Percentiles rank a stretch among this genome's conserved stretches.
These are phyloP conservation scores for Scalopus aquaticus DNA, from an alignment of 2,113 vertebrate genomes.

Conservation along the genomic window DNA sequence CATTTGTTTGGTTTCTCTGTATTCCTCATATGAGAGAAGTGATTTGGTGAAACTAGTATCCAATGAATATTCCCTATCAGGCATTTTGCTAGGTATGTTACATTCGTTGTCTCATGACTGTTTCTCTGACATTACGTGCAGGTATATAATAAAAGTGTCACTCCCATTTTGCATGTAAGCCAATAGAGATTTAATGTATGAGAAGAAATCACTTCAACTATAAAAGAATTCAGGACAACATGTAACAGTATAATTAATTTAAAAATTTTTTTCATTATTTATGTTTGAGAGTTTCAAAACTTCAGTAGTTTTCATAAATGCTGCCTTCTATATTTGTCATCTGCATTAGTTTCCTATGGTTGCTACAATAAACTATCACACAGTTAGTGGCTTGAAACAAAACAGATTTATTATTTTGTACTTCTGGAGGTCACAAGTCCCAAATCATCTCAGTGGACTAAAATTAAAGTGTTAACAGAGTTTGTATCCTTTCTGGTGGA, in stretches of 20 bases:
- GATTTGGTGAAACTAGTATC: neutral
- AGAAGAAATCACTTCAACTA: conserved; percentile 37
- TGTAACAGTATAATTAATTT: neutral
- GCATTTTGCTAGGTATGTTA: neutral
- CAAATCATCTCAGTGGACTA: neutral
- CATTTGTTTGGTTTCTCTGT: neutral
- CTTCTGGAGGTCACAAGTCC: neutral
- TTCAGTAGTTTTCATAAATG: neutral
- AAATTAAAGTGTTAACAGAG: neutral
- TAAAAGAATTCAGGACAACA: neutral
- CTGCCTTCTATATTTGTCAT: neutral
- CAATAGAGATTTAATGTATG: neutral
- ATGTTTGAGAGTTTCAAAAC: neutral
- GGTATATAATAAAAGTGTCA: neutral
- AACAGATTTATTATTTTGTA: neutral
- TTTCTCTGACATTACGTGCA: conserved; percentile 22
- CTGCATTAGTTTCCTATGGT: neutral
- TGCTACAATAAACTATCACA: neutral
- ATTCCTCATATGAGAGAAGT: neutral
- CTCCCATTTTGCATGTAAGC: neutral
- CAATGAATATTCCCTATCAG: neutral
- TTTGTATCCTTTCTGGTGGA: neutral
- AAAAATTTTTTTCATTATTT: neutral
- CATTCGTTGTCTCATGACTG: neutral
- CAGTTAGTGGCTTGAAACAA: neutral